Base-by-base conservation (phyloP, 1,140 invertebrate genomes). In the Zelostemma sp. region DNA sequence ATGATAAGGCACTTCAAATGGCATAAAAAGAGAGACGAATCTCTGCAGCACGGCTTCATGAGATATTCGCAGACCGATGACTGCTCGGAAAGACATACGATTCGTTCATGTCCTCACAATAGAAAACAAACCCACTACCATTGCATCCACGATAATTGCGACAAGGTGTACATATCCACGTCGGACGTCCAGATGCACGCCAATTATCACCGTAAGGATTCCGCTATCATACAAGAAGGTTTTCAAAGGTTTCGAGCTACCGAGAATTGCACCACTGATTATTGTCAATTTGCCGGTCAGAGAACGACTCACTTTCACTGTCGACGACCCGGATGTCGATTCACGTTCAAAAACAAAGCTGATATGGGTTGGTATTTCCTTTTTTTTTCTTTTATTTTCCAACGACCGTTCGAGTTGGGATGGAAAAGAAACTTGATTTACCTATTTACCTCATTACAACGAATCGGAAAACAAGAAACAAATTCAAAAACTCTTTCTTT, bases 151-250 rank as follows among this genome's bases (percentile, higher is more conserved):
- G 92, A 94, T 78, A 93, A 93, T 69, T 99, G 97, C 87, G 95
- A 97, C 87, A 98, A 98, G 86, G 95, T 98, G 0, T 99, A 99
- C 85, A 97, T 99, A 81, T 98, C 96, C 74, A 99, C 97, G 2
- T 98, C 96, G 21, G 97, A 99, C 85, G 97, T 99, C 0, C 97
- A 99, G 86, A 99, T 99, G 97, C 97, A 99, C 83, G 96, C 97
- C 1, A 99, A 98, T 86, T 99, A 98, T 81, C 97, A 99, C 80
- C 90, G 97, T 43, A 99, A 99, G 85, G 97, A 98, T 83, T 96
- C 95, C 0, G 96, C 96, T 8, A 99, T 99, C 72, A 96, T 97
- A 48, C 95, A 98, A 77, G 97, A 99, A 85, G 97, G 97, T 6
- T 97, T 97, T 86, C 94, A 96, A 80, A 86, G 95, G 72, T 96